Conservation (phyloP, 2,113 vertebrate species). For the Coturnix japonica region DNA sequence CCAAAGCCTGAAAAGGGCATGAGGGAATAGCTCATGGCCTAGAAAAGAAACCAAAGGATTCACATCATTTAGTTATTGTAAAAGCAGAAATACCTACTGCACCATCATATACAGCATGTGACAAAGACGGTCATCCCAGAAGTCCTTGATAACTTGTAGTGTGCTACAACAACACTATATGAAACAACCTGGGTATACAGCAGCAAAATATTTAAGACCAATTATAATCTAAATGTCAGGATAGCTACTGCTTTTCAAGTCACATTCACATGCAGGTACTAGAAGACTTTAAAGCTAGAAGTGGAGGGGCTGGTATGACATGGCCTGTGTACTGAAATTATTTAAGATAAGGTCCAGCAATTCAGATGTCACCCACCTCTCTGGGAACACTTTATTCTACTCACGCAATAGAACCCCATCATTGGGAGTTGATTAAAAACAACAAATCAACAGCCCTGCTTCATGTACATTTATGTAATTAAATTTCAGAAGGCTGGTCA, state of each 20-base stretch:
- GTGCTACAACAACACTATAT: neutral
- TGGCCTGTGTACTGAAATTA: neutral
- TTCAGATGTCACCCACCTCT: neutral
- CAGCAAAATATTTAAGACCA: neutral
- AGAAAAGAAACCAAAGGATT: conserved; percentile 57
- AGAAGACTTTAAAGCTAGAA: neutral
- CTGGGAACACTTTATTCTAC: neutral
- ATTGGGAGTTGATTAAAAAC: conserved; percentile 13
- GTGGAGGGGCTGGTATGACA: neutral
- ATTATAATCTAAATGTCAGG: neutral
- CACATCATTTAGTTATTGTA: conserved; percentile 49
- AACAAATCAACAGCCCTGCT: neutral
- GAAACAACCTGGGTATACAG: neutral
- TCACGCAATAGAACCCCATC: neutral
- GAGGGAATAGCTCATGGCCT: conserved; percentile 80
- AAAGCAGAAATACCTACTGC: neutral
- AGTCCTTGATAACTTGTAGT: neutral
- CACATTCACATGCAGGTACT: neutral
- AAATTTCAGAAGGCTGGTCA: conserved; percentile 1
- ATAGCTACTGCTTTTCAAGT: neutral
- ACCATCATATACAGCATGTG: neutral
- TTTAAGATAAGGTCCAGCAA: neutral
- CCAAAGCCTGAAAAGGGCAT: conserved; percentile 81
- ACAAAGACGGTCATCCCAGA: neutral
- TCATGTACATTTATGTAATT: neutral